A percentile compares a stretch with the other conserved stretches of the same genome.
Evolutionary conservation across 2,888 invertebrate species (phyloP).

Genomic region (Protodeltote pygarga): DNA sequence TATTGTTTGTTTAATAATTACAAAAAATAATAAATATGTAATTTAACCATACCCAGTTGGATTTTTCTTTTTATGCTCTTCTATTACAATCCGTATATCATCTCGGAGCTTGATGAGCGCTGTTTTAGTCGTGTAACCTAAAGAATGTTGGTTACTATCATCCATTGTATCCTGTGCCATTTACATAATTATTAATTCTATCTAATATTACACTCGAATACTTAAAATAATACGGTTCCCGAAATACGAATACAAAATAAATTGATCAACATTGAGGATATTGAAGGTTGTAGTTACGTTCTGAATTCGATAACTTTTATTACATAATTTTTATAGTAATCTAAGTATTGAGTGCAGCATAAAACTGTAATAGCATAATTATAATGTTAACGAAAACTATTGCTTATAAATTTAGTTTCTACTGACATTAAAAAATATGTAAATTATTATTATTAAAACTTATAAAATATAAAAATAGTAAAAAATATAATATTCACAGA

Average conservation of each 20-base stretch:
- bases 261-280: conserved; percentile 28
- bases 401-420: too few species aligned
- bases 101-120: conserved; percentile 90
- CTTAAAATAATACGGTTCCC: too few species aligned
- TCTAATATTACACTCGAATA: not conserved
- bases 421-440: too few species aligned
- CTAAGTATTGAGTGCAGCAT: not conserved
- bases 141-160: conserved; percentile 64
- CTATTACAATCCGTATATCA: conserved; percentile 89
- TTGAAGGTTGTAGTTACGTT: not conserved
- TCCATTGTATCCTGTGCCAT: conserved; percentile 62
- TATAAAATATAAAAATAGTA: too few species aligned
- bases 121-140: conserved; percentile 89
- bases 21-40: conserved; percentile 2
- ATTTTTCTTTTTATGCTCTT: conserved; percentile 88
- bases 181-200: conserved; percentile 49
- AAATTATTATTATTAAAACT: too few species aligned
- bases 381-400: too few species aligned
- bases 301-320: not conserved
- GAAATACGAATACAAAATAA: too few species aligned
- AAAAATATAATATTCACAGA: too few species aligned
- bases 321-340: not conserved
- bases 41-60: conserved; percentile 65
- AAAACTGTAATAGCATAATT: too few species aligned
- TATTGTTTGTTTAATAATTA: too few species aligned